Evolutionary conservation across 2,113 vertebrate species (phyloP).

Genomic region (Ceyx melanurus): DNA sequence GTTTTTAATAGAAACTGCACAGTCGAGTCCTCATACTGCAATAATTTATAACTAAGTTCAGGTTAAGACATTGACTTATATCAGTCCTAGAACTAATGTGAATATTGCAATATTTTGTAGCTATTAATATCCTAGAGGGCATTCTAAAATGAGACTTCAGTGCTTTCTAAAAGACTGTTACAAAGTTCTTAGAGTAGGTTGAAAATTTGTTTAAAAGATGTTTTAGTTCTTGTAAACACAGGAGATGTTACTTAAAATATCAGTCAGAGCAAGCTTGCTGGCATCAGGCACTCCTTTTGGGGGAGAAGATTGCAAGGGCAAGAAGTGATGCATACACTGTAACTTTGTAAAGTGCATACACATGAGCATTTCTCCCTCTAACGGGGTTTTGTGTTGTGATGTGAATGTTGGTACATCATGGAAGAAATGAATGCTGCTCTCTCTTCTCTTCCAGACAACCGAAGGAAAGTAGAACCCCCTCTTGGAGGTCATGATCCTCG

Average conservation of each 20-base stretch:
- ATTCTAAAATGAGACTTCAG: not conserved
- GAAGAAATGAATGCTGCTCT: not conserved
- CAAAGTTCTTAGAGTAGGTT: not conserved
- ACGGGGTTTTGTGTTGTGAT: not conserved
- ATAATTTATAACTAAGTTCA: not conserved
- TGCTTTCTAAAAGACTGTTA: not conserved
- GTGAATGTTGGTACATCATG: not conserved
- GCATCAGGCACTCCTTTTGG: not conserved
- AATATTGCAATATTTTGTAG: not conserved
- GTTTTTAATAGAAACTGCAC: not conserved
- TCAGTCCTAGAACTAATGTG: not conserved
- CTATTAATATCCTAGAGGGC: not conserved
- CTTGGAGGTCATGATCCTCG: slow-evolving; percentile 93
- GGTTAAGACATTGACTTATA: not conserved
- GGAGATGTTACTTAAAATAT: not conserved
- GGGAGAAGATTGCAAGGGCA: not conserved
- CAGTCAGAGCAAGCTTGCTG: not conserved
- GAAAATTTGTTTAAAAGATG: not conserved
- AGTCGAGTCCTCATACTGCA: not conserved
- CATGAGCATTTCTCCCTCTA: not conserved
- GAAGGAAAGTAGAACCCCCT: slow-evolving; percentile 87
- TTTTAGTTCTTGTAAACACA: not conserved
- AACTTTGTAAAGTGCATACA: not conserved
- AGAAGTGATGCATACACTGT: not conserved
- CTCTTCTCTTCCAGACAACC: slow-evolving; percentile 78